Evolutionary conservation across 1,140 invertebrate species (phyloP), one percentile per base, ranked within the genome.

Genomic region (Zaprionus ornatus): DNA sequence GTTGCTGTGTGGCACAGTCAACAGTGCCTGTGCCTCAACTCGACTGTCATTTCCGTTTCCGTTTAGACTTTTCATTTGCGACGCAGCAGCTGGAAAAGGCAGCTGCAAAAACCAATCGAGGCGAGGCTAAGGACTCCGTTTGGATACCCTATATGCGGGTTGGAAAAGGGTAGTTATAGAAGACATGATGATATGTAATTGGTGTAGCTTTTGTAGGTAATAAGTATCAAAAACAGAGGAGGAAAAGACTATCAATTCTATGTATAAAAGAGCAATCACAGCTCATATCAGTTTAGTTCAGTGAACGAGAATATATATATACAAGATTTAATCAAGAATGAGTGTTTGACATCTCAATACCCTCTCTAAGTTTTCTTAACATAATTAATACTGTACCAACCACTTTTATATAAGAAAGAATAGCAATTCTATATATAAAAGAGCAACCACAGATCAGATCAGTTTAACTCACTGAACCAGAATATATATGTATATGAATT

Each of bases 11-110:
- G 19, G 35, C 32, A 50, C 32, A 54, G 50, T 59, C 29, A 25
- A 17, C 65, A 50, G 66, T n/a, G 27, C 32, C 50, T 56, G 69
- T 71, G 37, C 19, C 70, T 35, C 64, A 35, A 45, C 65, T 60
- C 19, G 35, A 55, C 74, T 76, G 61, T 60, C 74, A 76, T 70
- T 76, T 76, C 68, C 74, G 67, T 71, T 76, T 71, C 74, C 60
- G 68, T 60, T 76, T 71, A 70, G 60, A 70, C 42, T 64, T 75
- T 75, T 71, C 73, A 75, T 71, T 75, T 75, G 52, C 29, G 57
- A 32, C 27, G 15, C 54, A 57, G 57, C 60, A 63, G 50, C 54
- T 66, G 64, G 45, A 66, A 66, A 66, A 48, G 54, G 54, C 56
- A 69, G 57, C 63, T 60, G 45, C 17, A 61, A 52, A 60, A 75